Percentiles rank a stretch among this genome's conserved stretches.
phyloP scores from a whole-genome alignment of 1,140 invertebrate species.

The Conopomorpha cramerella region DNA sequence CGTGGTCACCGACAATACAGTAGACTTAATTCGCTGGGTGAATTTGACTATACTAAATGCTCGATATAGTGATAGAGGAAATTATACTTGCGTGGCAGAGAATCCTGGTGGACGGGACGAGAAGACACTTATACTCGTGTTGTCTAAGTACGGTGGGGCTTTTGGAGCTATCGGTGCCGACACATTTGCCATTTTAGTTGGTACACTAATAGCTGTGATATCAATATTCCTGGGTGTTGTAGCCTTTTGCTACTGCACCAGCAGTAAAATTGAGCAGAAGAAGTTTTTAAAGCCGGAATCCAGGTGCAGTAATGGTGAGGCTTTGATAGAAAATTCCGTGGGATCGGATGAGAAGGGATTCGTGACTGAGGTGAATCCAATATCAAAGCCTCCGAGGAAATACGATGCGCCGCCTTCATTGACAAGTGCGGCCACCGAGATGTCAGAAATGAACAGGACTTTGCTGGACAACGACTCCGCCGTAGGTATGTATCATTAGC shows the following conservation, averaged over 20 bases:
- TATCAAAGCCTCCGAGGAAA: constrained; percentile 73
- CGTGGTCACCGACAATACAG: constrained; percentile 47
- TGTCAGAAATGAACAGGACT: constrained; percentile 79
- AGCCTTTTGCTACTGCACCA: constrained; percentile 69
- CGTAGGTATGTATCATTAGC: constrained; percentile 64
- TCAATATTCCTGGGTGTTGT: constrained; percentile 65
- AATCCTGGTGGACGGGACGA: constrained; percentile 84
- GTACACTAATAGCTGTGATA: constrained; percentile 54
- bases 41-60: constrained; percentile 78
- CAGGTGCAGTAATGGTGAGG: constrained; percentile 66
- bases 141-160: constrained; percentile 57
- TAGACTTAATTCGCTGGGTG: constrained; percentile 67
- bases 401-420: constrained; percentile 69
- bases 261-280: constrained; percentile 62
- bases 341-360: constrained; percentile 75
- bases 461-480: constrained; percentile 70
- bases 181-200: constrained; percentile 56
- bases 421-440: constrained; percentile 71
- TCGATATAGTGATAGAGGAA: constrained; percentile 76
- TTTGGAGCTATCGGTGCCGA: constrained; percentile 42
- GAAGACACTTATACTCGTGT: constrained; percentile 69
- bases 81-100: constrained; percentile 84
- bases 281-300: constrained; percentile 64
- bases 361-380: constrained; percentile 77
- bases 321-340: constrained; percentile 61